phyloP scores from a whole-genome alignment of 2,113 vertebrate genomes.

The Salminus brasiliensis region DNA sequence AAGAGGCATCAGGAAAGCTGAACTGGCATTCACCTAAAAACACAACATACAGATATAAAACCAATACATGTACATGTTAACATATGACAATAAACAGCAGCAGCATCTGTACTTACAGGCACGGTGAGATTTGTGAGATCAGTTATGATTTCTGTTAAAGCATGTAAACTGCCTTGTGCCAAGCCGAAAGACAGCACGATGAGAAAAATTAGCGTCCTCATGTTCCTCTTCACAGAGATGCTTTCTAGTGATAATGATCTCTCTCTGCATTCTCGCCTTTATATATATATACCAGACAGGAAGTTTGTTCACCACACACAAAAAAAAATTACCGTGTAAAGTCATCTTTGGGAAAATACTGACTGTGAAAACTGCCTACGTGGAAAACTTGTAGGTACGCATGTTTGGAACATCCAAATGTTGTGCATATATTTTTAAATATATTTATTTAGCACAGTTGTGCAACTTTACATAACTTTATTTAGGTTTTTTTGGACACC shows the following conservation, averaged over 20 bases:
- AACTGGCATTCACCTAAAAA: too few species aligned
- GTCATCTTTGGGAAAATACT: slow-evolving; percentile 18
- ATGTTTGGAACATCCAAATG: background rate
- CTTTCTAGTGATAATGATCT: slow-evolving; percentile 49
- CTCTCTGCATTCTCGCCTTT: slow-evolving; percentile 33
- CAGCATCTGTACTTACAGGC: slow-evolving; percentile 31
- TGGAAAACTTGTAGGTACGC: slow-evolving; percentile 5
- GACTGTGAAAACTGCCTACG: slow-evolving; percentile 23
- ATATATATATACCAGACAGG: slow-evolving; percentile 42
- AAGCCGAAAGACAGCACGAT: background rate
- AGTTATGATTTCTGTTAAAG: rapidly evolving
- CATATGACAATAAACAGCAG: too few species aligned
- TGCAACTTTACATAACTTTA: background rate
- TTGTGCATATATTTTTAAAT: too few species aligned
- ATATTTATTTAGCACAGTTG: background rate
- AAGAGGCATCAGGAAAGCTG: too few species aligned
- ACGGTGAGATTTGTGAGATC: background rate
- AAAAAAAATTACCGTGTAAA: slow-evolving; percentile 24
- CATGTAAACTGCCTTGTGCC: background rate
- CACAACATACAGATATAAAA: too few species aligned
- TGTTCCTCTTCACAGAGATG: slow-evolving; percentile 38
- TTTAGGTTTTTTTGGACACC: background rate
- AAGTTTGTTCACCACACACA: slow-evolving; percentile 18
- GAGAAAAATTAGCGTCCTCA: slow-evolving; percentile 38
- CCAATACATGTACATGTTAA: too few species aligned